Percentiles rank a stretch among this genome's conserved stretches.
Conservation (phyloP, 2,797 vertebrate genomes). For the Syngnathus acus region DNA sequence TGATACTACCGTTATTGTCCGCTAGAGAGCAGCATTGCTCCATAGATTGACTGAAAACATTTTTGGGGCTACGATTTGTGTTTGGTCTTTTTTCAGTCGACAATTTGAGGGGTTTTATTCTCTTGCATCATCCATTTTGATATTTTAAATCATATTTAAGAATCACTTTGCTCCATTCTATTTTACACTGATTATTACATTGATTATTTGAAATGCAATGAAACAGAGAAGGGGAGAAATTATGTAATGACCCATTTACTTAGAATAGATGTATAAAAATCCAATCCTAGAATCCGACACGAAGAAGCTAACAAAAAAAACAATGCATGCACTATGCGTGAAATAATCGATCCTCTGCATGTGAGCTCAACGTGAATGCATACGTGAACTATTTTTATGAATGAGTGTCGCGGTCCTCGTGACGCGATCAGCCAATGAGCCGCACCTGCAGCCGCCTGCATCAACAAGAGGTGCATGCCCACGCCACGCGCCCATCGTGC, state of each 20-base stretch:
- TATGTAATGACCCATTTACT: neutral
- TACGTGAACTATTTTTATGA: constrained; percentile 40
- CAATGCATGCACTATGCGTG: constrained; percentile 11
- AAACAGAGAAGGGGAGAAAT: neutral
- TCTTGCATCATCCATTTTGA: neutral
- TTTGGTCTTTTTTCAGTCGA: no score
- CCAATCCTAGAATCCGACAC: neutral
- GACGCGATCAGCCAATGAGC: constrained; percentile 49
- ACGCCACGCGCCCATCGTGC: neutral
- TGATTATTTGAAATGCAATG: neutral
- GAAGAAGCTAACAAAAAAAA: neutral
- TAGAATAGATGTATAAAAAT: neutral
- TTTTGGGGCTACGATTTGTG: no score
- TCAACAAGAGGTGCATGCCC: constrained; percentile 45
- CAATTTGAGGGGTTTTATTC: no score
- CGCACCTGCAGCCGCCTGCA: constrained; percentile 51
- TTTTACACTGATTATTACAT: neutral
- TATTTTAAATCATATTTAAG: no score
- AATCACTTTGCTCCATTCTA: neutral
- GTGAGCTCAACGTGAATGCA: constrained; percentile 49
- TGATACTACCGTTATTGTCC: neutral
- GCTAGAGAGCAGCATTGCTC: neutral
- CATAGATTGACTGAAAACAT: no score
- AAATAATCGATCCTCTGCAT: constrained; percentile 41
- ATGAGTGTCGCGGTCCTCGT: constrained; percentile 40